These are phyloP conservation scores for Pagrus major DNA, from an alignment of 2,113 vertebrate species.

Conservation along the genomic window DNA sequence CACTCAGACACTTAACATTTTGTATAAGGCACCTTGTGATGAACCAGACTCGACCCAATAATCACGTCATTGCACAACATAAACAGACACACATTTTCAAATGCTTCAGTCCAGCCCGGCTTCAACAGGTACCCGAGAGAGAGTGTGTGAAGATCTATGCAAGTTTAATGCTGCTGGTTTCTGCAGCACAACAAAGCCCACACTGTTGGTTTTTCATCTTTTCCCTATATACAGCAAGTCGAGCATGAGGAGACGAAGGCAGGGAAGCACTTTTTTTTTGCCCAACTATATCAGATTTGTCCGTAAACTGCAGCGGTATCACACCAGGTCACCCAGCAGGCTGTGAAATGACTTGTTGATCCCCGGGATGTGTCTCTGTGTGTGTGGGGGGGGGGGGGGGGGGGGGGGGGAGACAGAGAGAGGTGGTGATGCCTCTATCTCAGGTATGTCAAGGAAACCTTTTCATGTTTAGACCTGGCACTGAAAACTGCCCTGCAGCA, in stretches of 20 bases:
- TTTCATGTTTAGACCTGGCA: conserved; percentile 46
- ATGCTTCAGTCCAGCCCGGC: conserved; percentile 1
- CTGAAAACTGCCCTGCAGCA: conserved; percentile 26
- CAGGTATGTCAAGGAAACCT: conserved; percentile 25
- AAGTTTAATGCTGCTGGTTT: conserved; percentile 72
- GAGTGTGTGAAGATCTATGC: conserved; percentile 54
- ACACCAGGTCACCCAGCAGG: conserved; percentile 60
- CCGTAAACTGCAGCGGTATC: conserved; percentile 50
- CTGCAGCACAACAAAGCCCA: conserved; percentile 67
- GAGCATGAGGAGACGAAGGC: conserved; percentile 52
- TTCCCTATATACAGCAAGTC: conserved; percentile 39
- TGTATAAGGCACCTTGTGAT: background rate
- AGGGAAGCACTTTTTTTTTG: conserved; percentile 51
- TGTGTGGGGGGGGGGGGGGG: conserved; percentile 5
- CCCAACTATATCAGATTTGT: conserved; percentile 67
- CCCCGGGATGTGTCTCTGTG: conserved; percentile 9
- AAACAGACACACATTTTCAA: conserved; percentile 44
- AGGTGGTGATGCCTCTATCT: conserved; percentile 47
- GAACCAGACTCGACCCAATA: conserved; percentile 24
- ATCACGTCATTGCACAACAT: conserved; percentile 1
- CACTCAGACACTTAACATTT: background rate
- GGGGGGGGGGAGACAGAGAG: background rate
- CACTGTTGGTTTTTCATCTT: conserved; percentile 67
- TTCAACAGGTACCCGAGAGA: conserved; percentile 68
- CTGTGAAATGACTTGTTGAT: conserved; percentile 78